Evolutionary conservation across 2,888 invertebrate species (phyloP).

Genomic region (Caradrina kadenii): DNA sequence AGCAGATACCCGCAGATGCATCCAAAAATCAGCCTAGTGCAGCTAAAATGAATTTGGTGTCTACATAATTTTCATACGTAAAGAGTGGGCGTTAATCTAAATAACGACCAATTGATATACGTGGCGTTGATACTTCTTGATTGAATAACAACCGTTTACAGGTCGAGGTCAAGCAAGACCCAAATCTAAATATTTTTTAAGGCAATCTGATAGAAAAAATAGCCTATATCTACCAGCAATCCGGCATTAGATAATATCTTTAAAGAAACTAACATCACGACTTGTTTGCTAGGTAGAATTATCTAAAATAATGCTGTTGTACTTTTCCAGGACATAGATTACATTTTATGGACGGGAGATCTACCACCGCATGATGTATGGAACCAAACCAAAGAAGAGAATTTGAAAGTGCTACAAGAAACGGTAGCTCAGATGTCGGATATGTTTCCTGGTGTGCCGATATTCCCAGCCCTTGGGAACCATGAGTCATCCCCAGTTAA

Average conservation of each 20-base stretch:
- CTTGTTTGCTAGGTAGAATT: not conserved
- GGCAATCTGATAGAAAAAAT: not conserved
- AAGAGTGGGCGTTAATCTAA: not conserved
- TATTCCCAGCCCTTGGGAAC: slow-evolving; percentile 98
- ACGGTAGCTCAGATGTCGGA: slow-evolving; percentile 96
- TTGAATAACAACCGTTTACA: not conserved
- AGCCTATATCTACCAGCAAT: not conserved
- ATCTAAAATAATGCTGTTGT: slow-evolving; percentile 3
- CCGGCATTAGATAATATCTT: not conserved
- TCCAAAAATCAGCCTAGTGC: not conserved
- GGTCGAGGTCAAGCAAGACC: not conserved
- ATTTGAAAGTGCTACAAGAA: slow-evolving; percentile 95
- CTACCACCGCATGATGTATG: slow-evolving; percentile 98
- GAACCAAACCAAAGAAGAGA: slow-evolving; percentile 97
- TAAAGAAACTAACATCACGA: not conserved
- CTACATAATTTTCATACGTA: not conserved
- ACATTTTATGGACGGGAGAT: slow-evolving; percentile 99
- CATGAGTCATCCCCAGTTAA: slow-evolving; percentile 99
- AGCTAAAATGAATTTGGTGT: not conserved
- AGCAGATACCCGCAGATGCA: not conserved
- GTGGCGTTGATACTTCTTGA: slow-evolving; percentile 2
- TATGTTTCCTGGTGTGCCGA: slow-evolving; percentile 97
- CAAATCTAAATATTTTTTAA: not conserved
- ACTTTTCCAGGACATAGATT: slow-evolving; percentile 95
- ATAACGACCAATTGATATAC: not conserved